Percentiles rank a stretch among this genome's conserved stretches.
phyloP scores from a whole-genome alignment of 2,113 vertebrate genomes.

The Solenodon paradoxus region DNA sequence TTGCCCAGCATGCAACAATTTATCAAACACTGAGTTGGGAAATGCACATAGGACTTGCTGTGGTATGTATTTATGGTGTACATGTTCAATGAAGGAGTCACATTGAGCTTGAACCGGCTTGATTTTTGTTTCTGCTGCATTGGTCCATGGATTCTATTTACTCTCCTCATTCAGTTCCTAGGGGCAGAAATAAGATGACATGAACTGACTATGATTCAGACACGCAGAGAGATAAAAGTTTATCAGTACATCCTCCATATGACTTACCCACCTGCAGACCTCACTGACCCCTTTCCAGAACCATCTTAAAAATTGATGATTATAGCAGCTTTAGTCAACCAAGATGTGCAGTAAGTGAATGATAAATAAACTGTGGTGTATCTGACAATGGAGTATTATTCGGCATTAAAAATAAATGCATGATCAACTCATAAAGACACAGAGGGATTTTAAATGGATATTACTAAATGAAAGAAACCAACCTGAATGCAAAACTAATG shows the following conservation, averaged over 20 bases:
- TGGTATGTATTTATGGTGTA: not conserved
- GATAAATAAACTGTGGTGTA: not conserved
- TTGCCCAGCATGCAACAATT: not conserved
- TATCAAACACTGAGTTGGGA: not conserved
- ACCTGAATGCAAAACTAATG: not conserved
- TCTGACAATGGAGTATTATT: not conserved
- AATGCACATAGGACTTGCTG: not conserved
- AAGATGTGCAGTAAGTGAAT: not conserved
- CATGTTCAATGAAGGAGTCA: not conserved
- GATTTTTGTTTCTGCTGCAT: not conserved
- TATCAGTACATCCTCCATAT: not conserved
- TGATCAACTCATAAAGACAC: not conserved
- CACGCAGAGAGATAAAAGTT: not conserved
- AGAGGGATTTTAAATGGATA: no score
- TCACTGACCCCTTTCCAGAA: not conserved
- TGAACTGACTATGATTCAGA: not conserved
- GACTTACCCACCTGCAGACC: not conserved
- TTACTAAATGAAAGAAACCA: no score
- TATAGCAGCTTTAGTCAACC: not conserved
- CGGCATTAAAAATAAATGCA: not conserved
- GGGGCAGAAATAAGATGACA: not conserved
- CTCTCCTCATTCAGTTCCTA: not conserved
- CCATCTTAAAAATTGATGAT: not conserved
- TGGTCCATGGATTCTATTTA: not conserved
- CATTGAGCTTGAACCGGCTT: not conserved